Percentiles rank a stretch among this genome's conserved stretches.
phyloP scores from a whole-genome alignment of 2,888 invertebrate species.

The Nephrocerus scutellatus region DNA sequence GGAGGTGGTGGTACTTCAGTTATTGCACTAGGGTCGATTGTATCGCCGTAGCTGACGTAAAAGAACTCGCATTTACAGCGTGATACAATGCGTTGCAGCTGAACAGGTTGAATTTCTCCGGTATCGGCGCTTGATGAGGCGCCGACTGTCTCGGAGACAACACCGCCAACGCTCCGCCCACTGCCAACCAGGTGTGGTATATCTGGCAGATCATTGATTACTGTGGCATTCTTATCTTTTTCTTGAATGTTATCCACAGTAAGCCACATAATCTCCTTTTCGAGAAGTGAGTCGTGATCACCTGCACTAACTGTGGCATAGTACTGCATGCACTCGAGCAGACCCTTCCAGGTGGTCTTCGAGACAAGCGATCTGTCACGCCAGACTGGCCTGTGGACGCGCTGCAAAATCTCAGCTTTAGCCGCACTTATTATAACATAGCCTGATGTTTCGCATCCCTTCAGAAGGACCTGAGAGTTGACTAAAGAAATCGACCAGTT shows the following conservation, averaged over 20 bases:
- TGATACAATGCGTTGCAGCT: constrained; percentile 94
- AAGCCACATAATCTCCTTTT: constrained; percentile 94
- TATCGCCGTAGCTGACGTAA: constrained; percentile 89
- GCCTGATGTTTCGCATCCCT: constrained; percentile 94
- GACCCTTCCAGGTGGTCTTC: constrained; percentile 93
- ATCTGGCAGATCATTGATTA: constrained; percentile 73
- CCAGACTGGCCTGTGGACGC: constrained; percentile 84
- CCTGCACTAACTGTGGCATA: constrained; percentile 93
- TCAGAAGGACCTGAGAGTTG: constrained; percentile 64
- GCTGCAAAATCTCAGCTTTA: constrained; percentile 87
- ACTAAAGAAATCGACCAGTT: constrained; percentile 82
- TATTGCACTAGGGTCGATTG: constrained; percentile 50
- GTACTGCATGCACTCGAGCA: constrained; percentile 97
- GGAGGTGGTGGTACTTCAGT: constrained; percentile 66
- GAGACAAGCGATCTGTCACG: constrained; percentile 77
- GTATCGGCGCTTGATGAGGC: constrained; percentile 62
- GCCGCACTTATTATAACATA: constrained; percentile 96
- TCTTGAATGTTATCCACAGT: constrained; percentile 88
- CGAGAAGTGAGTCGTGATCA: constrained; percentile 60
- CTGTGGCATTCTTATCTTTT: constrained; percentile 68
- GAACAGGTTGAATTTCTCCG: constrained; percentile 52
- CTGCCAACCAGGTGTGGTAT: constrained; percentile 85
- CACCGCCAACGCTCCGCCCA: constrained; percentile 94
- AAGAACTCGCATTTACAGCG: constrained; percentile 97
- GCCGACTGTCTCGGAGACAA: constrained; percentile 86